phyloP scores from a whole-genome alignment of 2,888 invertebrate species.

The Dryomyza anilis region DNA sequence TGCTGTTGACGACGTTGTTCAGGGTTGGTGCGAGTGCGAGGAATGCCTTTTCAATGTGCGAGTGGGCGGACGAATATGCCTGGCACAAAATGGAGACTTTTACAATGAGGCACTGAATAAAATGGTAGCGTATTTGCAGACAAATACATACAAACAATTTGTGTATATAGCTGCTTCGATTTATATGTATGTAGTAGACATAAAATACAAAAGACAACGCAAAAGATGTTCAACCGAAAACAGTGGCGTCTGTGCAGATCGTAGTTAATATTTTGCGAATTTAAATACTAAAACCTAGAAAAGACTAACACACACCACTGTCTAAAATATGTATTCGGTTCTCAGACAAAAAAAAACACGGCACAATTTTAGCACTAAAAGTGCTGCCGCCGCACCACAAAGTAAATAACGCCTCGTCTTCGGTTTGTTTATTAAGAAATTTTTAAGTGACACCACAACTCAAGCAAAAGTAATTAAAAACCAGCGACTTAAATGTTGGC shows the following conservation, averaged over 20 bases:
- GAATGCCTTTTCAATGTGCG: slow-evolving; percentile 1
- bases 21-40: slow-evolving; percentile 3
- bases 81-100: slow-evolving; percentile 19
- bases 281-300: no score
- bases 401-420: slow-evolving; percentile 9
- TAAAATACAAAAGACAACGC: not conserved
- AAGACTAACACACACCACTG: no score
- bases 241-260: not conserved
- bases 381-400: slow-evolving; percentile 1
- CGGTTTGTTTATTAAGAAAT: slow-evolving; percentile 6
- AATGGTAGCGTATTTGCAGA: slow-evolving; percentile 46
- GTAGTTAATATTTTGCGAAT: no score
- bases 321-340: no score
- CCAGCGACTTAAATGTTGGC: not conserved
- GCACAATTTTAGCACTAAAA: no score
- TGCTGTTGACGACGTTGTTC: not conserved
- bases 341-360: no score
- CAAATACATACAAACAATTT: not conserved
- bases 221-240: not conserved
- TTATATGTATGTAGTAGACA: not conserved
- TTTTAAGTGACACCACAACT: slow-evolving; percentile 16
- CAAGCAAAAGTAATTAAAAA: slow-evolving; percentile 15
- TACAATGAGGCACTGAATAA: slow-evolving; percentile 38
- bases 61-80: no score
- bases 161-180: not conserved